Conservation (phyloP, 2,113 vertebrate species). For the Barnardius zonarius region DNA sequence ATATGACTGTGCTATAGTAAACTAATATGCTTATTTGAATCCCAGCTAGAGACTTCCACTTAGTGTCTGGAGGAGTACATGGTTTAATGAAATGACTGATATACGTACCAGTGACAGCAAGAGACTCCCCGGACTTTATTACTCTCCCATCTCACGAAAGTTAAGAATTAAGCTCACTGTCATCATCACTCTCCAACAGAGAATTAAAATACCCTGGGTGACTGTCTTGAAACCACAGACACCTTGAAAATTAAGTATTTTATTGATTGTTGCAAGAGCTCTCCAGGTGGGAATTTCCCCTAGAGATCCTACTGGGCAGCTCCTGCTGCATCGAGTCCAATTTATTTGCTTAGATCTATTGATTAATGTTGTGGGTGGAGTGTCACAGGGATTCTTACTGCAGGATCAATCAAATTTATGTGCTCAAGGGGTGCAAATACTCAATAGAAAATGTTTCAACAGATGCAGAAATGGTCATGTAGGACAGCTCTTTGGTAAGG, state of each 20-base stretch:
- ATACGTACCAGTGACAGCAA: neutral
- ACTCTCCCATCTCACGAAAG: neutral
- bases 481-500: neutral
- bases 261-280: neutral
- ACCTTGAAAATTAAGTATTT: neutral
- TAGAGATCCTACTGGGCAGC: neutral
- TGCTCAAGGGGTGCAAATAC: neutral
- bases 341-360: slow-evolving; percentile 1
- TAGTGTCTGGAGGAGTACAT: neutral
- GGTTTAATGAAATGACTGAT: neutral
- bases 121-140: neutral
- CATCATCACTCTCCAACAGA: neutral
- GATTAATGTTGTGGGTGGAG: neutral
- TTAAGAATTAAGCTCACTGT: neutral
- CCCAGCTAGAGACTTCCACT: neutral
- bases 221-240: neutral
- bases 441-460: neutral
- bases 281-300: neutral
- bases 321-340: neutral
- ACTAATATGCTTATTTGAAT: slow-evolving; percentile 7
- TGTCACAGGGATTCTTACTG: neutral
- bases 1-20: neutral
- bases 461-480: neutral
- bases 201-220: neutral
- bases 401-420: neutral